Evolutionary conservation across 64 coral and sea anemone genomes (phyloP), one percentile per base, ranked within the genome.

Genomic region (Catalaphyllia jardinei): DNA sequence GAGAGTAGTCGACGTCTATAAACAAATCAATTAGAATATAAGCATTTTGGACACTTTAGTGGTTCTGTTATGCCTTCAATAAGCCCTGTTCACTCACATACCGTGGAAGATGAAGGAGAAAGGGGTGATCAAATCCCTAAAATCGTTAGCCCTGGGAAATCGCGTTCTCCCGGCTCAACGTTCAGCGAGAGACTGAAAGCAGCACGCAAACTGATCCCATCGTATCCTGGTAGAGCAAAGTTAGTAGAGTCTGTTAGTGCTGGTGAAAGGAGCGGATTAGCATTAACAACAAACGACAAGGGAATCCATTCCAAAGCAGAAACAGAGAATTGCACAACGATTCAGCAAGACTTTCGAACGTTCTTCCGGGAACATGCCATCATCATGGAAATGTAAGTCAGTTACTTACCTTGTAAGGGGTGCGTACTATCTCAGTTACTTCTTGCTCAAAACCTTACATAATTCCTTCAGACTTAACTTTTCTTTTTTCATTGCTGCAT

Each of bases 301-400:
- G 87, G n/a, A 80, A 57, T 74, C 72, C 75, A 29, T 50, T 55
- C 4, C 60, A 73, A 51, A 79, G 60, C 18, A 94, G 57, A 72
- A 85, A 79, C 51, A 35, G 54, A 73, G 19, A 63, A 52, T 79
- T 62, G 29, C 57, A 12, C 76, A 71, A 80, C 24, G 67, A 54
- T 42, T 88, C n/a, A n/a, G n/a, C n/a, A 82, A 13, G 89, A 88
- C 17, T 95, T 87, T n/a, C 46, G 71, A 8, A 71, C 79, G 1
- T 89, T 88, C 83, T 92, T 92, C 60, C 62, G 89, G 20, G 94
- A 95, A 33, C 91, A 95, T 55, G 91, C 22, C 42, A 95, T 95
- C 67, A 76, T 92, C 42, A 69, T 86, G 73, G 94, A 95, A 89
- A 79, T 71, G 94, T 95, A 89, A 95, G 94, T n/a, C n/a, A n/a